phyloP scores from a whole-genome alignment of 2,113 vertebrate genomes.

The Symphodus melops region DNA sequence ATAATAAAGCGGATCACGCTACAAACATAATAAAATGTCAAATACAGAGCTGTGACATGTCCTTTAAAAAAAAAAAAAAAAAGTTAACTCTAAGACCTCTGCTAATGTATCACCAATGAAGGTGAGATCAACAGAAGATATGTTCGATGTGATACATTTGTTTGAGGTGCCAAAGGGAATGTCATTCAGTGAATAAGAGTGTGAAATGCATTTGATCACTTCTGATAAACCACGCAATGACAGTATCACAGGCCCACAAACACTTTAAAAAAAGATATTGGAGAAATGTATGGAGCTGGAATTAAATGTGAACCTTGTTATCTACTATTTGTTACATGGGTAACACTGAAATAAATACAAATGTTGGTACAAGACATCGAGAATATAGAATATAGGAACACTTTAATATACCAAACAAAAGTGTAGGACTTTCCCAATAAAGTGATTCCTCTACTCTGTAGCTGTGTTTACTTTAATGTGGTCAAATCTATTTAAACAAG shows the following conservation, averaged over 20 bases:
- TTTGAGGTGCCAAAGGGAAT: not conserved
- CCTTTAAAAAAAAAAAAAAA: not conserved
- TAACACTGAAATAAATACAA: not conserved
- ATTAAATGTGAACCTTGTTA: not conserved
- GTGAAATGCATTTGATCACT: constrained; percentile 24
- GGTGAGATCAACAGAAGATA: not conserved
- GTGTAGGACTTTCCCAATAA: not conserved
- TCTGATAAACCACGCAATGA: constrained; percentile 14
- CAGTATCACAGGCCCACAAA: constrained; percentile 15
- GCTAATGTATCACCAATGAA: not conserved
- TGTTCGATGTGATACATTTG: not conserved
- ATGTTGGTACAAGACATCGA: not conserved
- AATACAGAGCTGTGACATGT: no score
- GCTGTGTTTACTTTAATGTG: constrained; percentile 20
- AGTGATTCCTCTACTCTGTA: constrained; percentile 21
- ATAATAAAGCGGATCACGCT: not conserved
- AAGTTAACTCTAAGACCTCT: not conserved
- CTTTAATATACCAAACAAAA: not conserved
- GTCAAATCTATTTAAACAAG: constrained; percentile 2
- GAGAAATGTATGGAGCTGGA: no score
- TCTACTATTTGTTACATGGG: not conserved
- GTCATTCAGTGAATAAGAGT: not conserved
- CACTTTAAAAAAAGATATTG: not conserved
- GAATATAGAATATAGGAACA: no score
- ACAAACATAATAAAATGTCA: not conserved